Evolutionary conservation across 1,140 invertebrate species (phyloP).

Genomic region (Thaumatotibia leucotreta): DNA sequence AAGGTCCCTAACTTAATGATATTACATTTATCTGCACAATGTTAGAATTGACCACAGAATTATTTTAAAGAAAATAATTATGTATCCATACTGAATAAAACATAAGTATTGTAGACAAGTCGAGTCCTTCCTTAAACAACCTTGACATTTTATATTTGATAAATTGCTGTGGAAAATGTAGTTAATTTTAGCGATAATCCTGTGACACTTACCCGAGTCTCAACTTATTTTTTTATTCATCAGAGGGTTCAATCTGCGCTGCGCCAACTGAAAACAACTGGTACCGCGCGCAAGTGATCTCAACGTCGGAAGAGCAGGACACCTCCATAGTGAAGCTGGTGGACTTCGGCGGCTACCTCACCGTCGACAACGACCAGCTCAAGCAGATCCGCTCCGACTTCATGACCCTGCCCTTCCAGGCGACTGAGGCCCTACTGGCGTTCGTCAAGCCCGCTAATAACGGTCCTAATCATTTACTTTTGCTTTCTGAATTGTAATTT

Average conservation of each 20-base stretch:
- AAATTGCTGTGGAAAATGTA: too few relatives aligned
- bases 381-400: slow-evolving; percentile 95
- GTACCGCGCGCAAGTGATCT: slow-evolving; percentile 92
- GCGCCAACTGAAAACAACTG: slow-evolving; percentile 89
- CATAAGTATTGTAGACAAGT: too few relatives aligned
- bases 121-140: too few relatives aligned
- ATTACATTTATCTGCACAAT: too few relatives aligned
- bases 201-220: too few relatives aligned
- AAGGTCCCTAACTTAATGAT: too few relatives aligned
- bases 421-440: slow-evolving; percentile 94
- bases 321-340: slow-evolving; percentile 91
- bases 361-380: slow-evolving; percentile 84
- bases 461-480: slow-evolving; percentile 43
- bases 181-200: too few relatives aligned
- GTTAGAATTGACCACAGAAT: too few relatives aligned
- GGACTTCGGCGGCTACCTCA: slow-evolving; percentile 95
- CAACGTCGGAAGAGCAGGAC: slow-evolving; percentile 80
- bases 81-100: too few relatives aligned
- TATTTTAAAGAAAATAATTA: too few relatives aligned
- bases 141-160: too few relatives aligned
- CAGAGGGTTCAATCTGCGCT: slow-evolving; percentile 92
- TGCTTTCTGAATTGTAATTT: not conserved
- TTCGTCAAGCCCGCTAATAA: slow-evolving; percentile 90
- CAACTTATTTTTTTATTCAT: slow-evolving; percentile 11
- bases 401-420: slow-evolving; percentile 95